Conservation (phyloP, 2,888 invertebrate species). For the Ypsolopha sequella region DNA sequence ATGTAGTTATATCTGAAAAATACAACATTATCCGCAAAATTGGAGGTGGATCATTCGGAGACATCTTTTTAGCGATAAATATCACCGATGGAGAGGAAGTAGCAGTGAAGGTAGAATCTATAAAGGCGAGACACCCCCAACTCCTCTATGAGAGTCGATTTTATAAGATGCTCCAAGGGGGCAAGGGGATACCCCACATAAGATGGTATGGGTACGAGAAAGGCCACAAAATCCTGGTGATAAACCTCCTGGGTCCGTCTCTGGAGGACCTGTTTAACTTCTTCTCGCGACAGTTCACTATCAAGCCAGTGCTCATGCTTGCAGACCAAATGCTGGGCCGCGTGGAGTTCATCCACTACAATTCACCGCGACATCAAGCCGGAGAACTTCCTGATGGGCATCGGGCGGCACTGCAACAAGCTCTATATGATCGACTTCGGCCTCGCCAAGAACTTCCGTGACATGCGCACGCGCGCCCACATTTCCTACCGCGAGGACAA, state of each 20-base stretch:
- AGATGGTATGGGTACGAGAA: conserved; percentile 96
- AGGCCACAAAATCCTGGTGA: conserved; percentile 98
- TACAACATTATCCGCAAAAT: conserved; percentile 97
- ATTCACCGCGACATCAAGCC: conserved; percentile 99
- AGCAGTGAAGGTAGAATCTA: conserved; percentile 97
- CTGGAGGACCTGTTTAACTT: conserved; percentile 99
- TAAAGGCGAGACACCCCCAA: conserved; percentile 98
- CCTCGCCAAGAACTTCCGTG: conserved; percentile 98
- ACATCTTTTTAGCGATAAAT: conserved; percentile 97
- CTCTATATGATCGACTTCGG: conserved; percentile 99
- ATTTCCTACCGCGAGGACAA: conserved; percentile 98
- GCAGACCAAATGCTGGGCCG: conserved; percentile 85
- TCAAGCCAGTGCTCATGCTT: conserved; percentile 99
- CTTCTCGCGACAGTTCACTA: conserved; percentile 98
- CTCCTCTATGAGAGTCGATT: conserved; percentile 98
- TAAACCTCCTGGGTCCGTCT: conserved; percentile 98
- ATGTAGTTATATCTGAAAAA: conserved; percentile 80
- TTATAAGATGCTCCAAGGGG: conserved; percentile 98
- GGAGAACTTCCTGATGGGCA: conserved; percentile 99
- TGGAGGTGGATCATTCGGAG: conserved; percentile 99
- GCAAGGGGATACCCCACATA: conserved; percentile 96
- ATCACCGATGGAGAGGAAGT: conserved; percentile 96
- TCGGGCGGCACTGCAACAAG: conserved; percentile 98
- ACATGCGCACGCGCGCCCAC: conserved; percentile 91
- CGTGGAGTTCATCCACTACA: conserved; percentile 98